Base-by-base conservation (phyloP, 1,140 invertebrate species). In the Muscidifurax raptorellus region DNA sequence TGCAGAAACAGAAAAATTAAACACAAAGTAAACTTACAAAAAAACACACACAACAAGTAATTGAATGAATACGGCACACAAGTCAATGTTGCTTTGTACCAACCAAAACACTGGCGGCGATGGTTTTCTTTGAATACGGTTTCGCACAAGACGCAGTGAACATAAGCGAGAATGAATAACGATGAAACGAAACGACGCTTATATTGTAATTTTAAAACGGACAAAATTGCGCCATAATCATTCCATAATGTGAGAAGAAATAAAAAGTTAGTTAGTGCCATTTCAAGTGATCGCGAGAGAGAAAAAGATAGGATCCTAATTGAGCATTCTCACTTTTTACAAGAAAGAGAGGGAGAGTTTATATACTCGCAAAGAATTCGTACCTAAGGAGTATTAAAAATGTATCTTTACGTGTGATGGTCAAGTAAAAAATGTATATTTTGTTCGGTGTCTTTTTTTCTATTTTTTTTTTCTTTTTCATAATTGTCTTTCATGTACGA, bases 211-310 rank as follows among this genome's bases (percentile, higher is more conserved):
- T 84, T 80, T 76, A 72, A 79, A 84, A 71, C 12, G 15, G 64
- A 52, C 18, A 83, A 71, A 78, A 80, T 85, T 27, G 78, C 72
- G 83, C 83, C 83, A 85, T 85, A 85, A 85, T 76, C 79, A 85
- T 85, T 85, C 83, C 83, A 85, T 27, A 28, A 69, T 40, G 30
- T 74, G 79, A 75, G 44, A 84, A 59, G 28, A 9, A 71, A 67
- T 7, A 83, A 79, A 52, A 40, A 6, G 40, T 78, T 71, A 79
- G 47, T 79, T 85, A 85, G 83, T 85, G 83, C 83, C 83, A 85
- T 85, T 79, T n/a, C 67, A 32, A 77, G 44, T 74, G 72, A 77
- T 40, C 25, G 74, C 40, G 30, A 27, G 7, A 40, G 27, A 76
- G 12, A 69, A 44, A 74, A 36, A 81, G 13, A 36, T 80, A 76